Conservation (phyloP, 2,888 invertebrate species). For the Willowsia nigromaculata region DNA sequence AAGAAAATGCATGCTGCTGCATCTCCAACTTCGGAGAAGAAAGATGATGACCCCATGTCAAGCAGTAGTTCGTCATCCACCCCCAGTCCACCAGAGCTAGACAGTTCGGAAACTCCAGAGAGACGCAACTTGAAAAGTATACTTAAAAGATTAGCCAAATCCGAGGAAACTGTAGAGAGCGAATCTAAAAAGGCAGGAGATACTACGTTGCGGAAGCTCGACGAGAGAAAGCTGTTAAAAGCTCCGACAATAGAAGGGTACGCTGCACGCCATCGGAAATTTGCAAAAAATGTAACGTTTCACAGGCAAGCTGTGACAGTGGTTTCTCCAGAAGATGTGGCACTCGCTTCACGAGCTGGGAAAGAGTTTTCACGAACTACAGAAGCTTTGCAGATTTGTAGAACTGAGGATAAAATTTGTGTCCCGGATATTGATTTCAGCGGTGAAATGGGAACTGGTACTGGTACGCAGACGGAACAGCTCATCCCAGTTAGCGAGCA, state of each 20-base stretch:
- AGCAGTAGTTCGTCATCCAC: slow-evolving; percentile 57
- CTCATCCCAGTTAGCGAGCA: slow-evolving; percentile 42
- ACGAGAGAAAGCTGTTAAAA: slow-evolving; percentile 86
- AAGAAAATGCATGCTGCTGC: slow-evolving; percentile 51
- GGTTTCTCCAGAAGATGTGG: slow-evolving; percentile 85
- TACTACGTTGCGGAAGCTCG: slow-evolving; percentile 79
- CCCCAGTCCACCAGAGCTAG: slow-evolving; percentile 82
- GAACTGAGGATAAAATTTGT: slow-evolving; percentile 6
- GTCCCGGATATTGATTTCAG: not conserved
- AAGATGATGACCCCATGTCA: slow-evolving; percentile 5
- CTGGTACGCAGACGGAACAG: slow-evolving; percentile 48
- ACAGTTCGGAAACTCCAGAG: slow-evolving; percentile 90
- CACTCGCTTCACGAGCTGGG: slow-evolving; percentile 4
- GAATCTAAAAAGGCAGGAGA: slow-evolving; percentile 49
- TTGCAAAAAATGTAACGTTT: slow-evolving; percentile 93
- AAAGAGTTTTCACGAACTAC: not conserved
- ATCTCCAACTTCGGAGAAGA: slow-evolving; percentile 54
- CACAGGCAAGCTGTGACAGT: slow-evolving; percentile 87
- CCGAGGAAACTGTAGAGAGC: slow-evolving; percentile 51
- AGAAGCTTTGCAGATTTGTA: not conserved
- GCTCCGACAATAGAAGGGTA: slow-evolving; percentile 94
- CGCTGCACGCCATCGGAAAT: slow-evolving; percentile 90
- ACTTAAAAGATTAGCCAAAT: slow-evolving; percentile 87
- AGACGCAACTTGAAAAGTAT: slow-evolving; percentile 91
- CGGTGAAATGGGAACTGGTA: slow-evolving; percentile 14